These are phyloP conservation scores for Chamaetylas fuelleborni DNA, from an alignment of 2,113 vertebrate species.

Conservation along the genomic window DNA sequence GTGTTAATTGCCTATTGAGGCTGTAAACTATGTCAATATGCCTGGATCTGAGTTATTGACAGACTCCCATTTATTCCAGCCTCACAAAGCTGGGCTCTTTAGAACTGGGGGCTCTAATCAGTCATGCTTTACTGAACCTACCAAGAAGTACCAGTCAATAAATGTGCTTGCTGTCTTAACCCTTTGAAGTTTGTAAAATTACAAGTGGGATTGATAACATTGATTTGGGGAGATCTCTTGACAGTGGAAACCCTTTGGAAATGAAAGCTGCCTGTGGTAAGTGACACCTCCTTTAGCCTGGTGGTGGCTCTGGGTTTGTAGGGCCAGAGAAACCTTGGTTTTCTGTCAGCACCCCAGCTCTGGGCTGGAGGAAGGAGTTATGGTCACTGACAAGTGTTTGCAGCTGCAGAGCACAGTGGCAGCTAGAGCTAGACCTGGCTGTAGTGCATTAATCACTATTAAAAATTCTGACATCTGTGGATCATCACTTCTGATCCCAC, in stretches of 20 bases:
- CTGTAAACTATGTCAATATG: slow-evolving; percentile 80
- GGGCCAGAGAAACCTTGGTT: neutral
- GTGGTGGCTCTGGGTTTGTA: neutral
- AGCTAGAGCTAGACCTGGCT: neutral
- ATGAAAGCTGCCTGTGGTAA: neutral
- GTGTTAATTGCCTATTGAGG: slow-evolving; percentile 86
- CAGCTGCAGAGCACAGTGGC: neutral
- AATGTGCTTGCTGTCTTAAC: slow-evolving; percentile 74
- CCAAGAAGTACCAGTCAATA: slow-evolving; percentile 75
- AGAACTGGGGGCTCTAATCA: slow-evolving; percentile 79
- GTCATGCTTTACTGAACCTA: slow-evolving; percentile 78
- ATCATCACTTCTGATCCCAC: neutral
- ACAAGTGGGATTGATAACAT: slow-evolving; percentile 62
- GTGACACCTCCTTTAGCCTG: neutral
- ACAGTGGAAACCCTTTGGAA: slow-evolving; percentile 8
- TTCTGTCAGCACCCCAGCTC: neutral
- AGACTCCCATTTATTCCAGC: slow-evolving; percentile 78
- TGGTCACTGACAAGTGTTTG: neutral
- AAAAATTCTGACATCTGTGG: neutral
- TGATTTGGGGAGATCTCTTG: neutral
- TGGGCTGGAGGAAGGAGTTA: neutral
- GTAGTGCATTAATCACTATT: neutral
- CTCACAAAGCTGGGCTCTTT: slow-evolving; percentile 75
- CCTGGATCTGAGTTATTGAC: slow-evolving; percentile 78
- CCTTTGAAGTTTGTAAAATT: slow-evolving; percentile 74